A percentile compares a stretch with the other conserved stretches of the same genome.
Conservation (phyloP, 2,797 vertebrate species). For the Loris lydekkerianus region DNA sequence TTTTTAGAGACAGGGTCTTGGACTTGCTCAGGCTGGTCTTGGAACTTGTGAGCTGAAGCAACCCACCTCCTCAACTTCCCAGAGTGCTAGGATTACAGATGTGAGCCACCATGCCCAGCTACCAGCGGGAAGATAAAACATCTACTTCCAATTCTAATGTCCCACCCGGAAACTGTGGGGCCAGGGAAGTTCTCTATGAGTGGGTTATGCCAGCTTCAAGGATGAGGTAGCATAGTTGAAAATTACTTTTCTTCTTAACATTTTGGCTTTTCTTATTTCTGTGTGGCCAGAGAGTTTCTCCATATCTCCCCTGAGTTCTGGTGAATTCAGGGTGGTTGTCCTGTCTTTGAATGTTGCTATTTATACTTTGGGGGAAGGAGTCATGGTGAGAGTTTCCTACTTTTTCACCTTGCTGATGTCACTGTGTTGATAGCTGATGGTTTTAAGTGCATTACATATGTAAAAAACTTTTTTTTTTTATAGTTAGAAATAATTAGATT, state of each 20-base stretch:
- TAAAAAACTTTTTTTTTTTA: too few relatives aligned
- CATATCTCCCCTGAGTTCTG: not conserved
- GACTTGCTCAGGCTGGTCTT: too few relatives aligned
- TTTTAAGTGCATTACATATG: not conserved
- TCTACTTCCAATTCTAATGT: not conserved
- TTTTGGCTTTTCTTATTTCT: not conserved
- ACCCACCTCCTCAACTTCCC: too few relatives aligned
- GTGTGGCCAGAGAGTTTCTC: not conserved
- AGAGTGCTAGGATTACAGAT: too few relatives aligned
- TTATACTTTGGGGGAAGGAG: not conserved
- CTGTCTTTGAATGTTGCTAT: not conserved
- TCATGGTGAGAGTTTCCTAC: not conserved
- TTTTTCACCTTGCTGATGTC: not conserved
- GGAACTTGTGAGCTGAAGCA: too few relatives aligned
- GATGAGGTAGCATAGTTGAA: not conserved
- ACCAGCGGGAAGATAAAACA: not conserved
- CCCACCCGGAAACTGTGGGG: not conserved
- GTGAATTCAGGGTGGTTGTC: not conserved
- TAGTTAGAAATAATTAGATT: slow-evolving; percentile 57
- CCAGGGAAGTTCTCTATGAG: not conserved
- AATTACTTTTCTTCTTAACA: not conserved
- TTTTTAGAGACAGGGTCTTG: too few relatives aligned
- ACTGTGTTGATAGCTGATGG: not conserved
- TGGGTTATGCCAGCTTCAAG: not conserved
- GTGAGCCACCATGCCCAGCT: too few relatives aligned